Percentiles rank a stretch among this genome's conserved stretches.
Conservation (phyloP, 2,113 vertebrate species). For the Paedocypris sp. region DNA sequence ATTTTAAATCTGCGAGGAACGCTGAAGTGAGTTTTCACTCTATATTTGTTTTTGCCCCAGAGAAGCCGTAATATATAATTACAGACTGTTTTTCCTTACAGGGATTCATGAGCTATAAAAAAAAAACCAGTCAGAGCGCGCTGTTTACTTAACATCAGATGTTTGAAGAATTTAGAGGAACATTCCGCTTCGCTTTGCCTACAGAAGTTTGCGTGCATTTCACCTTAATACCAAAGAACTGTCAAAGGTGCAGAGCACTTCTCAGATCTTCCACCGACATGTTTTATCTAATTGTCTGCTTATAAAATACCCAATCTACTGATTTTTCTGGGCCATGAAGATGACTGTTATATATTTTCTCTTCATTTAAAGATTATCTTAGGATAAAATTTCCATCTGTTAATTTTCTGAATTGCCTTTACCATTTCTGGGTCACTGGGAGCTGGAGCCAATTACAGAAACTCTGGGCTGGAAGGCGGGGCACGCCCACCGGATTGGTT, state of each 20-base stretch:
- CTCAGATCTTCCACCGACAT: background rate
- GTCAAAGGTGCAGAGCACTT: background rate
- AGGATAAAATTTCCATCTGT: background rate
- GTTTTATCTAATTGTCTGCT: conserved; percentile 13
- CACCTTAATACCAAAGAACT: background rate
- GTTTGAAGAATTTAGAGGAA: background rate
- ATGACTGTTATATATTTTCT: background rate
- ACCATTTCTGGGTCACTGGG: no score
- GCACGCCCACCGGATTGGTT: no score
- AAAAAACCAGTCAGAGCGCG: background rate
- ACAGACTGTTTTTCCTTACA: background rate
- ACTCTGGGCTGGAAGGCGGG: no score
- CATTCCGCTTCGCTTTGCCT: background rate
- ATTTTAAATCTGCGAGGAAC: background rate
- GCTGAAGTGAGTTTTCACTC: no score
- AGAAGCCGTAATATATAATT: background rate
- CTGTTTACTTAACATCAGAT: background rate
- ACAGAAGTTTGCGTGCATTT: background rate
- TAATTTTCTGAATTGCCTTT: no score
- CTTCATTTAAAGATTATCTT: no score
- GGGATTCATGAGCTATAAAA: background rate
- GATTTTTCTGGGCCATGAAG: conserved; percentile 3
- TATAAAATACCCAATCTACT: background rate
- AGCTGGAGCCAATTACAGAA: no score
- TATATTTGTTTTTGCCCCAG: background rate